A percentile compares a stretch with the other conserved stretches of the same genome.
These are phyloP conservation scores for Chrysopa pallens DNA, from an alignment of 1,140 invertebrate genomes.

Conservation along the genomic window DNA sequence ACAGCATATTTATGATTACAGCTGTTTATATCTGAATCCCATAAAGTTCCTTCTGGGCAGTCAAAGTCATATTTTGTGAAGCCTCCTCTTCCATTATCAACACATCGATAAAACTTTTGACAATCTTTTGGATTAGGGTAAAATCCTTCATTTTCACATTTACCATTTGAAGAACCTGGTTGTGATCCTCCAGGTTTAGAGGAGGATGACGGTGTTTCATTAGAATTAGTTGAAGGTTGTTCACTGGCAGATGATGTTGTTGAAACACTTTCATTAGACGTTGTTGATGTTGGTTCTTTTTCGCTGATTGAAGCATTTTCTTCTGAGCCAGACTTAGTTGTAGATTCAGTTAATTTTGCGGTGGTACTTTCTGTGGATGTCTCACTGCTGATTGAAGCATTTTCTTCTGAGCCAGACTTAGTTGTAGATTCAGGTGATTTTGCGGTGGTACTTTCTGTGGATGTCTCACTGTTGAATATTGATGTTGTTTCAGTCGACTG, in stretches of 20 bases:
- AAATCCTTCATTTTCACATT: constrained; percentile 34
- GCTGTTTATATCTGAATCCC: constrained; percentile 25
- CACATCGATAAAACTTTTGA: constrained; percentile 39
- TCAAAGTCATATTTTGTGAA: constrained; percentile 39
- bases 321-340: neutral
- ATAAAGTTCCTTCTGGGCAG: constrained; percentile 37
- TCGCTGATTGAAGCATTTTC: no score
- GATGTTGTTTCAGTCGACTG: constrained; percentile 24
- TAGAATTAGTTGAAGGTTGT: neutral
- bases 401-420: neutral
- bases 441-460: neutral
- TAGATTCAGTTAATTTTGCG: neutral
- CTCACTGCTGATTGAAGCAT: neutral
- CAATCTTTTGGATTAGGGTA: constrained; percentile 35
- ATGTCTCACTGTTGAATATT: neutral
- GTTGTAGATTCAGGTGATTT: neutral
- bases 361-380: neutral
- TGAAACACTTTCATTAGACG: constrained; percentile 1
- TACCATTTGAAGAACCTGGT: constrained; percentile 3
- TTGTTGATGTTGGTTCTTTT: neutral
- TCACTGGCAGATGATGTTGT: neutral
- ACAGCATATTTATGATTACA: constrained; percentile 31
- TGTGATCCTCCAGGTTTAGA: neutral
- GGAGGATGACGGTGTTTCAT: neutral
- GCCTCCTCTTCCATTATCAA: constrained; percentile 26